Percentiles rank a stretch among this genome's conserved stretches.
These are phyloP conservation scores for Hydrophis major DNA, from an alignment of 2,797 vertebrate species.

Conservation along the genomic window DNA sequence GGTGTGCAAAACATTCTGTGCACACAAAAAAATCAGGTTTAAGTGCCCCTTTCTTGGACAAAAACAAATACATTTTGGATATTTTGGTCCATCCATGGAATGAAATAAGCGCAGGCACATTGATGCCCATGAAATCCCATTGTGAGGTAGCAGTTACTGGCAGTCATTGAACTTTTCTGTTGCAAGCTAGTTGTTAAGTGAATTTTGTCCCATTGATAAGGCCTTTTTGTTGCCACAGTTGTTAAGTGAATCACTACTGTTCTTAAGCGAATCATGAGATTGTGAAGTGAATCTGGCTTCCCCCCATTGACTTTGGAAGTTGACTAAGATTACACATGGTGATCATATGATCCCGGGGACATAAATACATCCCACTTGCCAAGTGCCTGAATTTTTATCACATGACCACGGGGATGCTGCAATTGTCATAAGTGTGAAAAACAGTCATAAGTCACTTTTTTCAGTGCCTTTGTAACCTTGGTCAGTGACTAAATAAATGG, in stretches of 20 bases:
- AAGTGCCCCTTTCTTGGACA: background rate
- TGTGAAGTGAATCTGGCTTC: background rate
- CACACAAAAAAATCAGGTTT: background rate
- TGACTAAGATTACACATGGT: background rate
- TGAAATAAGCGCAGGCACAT: background rate
- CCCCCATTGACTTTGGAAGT: background rate
- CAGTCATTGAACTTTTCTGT: background rate
- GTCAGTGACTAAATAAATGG: background rate
- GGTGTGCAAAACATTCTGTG: background rate
- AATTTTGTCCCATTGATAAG: background rate
- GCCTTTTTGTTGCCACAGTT: background rate
- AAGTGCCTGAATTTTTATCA: background rate
- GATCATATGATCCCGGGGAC: background rate
- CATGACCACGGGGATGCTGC: no score
- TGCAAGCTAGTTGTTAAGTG: background rate
- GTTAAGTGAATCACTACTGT: background rate
- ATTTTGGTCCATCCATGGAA: background rate
- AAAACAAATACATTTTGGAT: background rate
- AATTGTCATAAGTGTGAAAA: no score
- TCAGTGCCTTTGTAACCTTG: no score
- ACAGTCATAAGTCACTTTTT: no score
- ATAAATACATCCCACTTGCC: background rate
- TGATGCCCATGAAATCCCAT: background rate
- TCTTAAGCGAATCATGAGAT: background rate
- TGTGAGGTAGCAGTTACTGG: background rate